Conservation (phyloP, 2,888 invertebrate species). For the Agonum fuliginosum region DNA sequence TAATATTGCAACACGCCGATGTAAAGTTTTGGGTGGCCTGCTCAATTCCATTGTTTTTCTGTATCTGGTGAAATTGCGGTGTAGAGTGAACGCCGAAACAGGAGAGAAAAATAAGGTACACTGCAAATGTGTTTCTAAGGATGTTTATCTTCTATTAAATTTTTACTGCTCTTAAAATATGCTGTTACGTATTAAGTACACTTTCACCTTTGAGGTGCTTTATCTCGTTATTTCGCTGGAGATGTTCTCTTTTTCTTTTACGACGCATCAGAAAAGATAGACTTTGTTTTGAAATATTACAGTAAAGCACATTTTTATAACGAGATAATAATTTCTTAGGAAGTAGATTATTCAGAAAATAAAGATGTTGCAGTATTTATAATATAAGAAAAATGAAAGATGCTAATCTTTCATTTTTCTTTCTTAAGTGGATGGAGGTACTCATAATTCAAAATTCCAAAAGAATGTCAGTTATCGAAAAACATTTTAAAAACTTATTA, state of each 20-base stretch:
- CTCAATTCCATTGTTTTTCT: constrained; percentile 16
- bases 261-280: no score
- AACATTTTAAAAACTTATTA: no score
- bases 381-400: no score
- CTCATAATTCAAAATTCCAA: no score
- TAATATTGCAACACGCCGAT: background rate
- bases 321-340: no score
- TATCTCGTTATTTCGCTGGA: constrained; percentile 26
- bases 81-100: constrained; percentile 1
- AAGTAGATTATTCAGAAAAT: no score
- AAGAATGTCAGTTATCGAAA: no score
- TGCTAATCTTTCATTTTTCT: no score
- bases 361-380: no score
- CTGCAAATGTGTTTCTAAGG: constrained; percentile 1
- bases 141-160: constrained; percentile 48
- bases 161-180: constrained; percentile 44
- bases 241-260: background rate
- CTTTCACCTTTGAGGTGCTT: constrained; percentile 29
- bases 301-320: no score
- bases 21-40: background rate
- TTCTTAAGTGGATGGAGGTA: no score
- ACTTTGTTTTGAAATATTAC: no score
- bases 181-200: constrained; percentile 42
- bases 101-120: constrained; percentile 14
- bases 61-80: constrained; percentile 1